Evolutionary conservation across 2,888 invertebrate species (phyloP), one percentile per base, ranked within the genome.

Genomic region (Glaucopsyche alexis): DNA sequence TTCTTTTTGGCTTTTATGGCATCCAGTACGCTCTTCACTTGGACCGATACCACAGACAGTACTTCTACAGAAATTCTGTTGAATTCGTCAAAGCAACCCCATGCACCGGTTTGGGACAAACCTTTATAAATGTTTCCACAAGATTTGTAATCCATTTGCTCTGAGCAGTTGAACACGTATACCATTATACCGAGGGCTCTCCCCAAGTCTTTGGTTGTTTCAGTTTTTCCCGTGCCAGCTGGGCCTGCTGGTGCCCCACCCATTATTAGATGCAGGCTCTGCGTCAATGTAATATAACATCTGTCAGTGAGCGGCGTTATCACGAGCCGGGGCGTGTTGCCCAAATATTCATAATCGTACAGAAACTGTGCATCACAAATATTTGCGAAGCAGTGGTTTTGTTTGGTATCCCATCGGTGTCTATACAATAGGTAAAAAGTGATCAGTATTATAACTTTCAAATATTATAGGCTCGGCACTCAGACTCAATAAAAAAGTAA

Each of bases 81-180:
- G 87, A 99, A 99, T 87, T 99, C 98, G 84, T 99, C 98, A 86
- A 99, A 99, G 85, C 99, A 99, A 49, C 98, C 98, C 98, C 98
- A 98, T 11, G 98, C 97, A 0, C 98, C 98, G 19, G 98, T 98
- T 91, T 99, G 98, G 1, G 97, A 72, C n/a, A 11, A 76, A 84
- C 94, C 98, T 92, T 98, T 98, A 90, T 98, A 98, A 87, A 98
- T 98, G 85, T 97, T 98, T 42, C 97, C 98, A 79, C 98, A 96
- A 2, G 98, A 98, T 88, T 97, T 97, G 90, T 98, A 98, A 88
- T 98, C 98, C 98, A 98, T 98, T 93, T 98, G 98, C 85, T 98
- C 98, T 0, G 98, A 98, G 87, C 98, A 98, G 87, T 98, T 98
- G 90, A 98, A 98, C n/a, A 98, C 98, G 81, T 98, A 98, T 7